Conservation (phyloP, 2,797 vertebrate genomes). For the Rhadinocentrus ornatus region DNA sequence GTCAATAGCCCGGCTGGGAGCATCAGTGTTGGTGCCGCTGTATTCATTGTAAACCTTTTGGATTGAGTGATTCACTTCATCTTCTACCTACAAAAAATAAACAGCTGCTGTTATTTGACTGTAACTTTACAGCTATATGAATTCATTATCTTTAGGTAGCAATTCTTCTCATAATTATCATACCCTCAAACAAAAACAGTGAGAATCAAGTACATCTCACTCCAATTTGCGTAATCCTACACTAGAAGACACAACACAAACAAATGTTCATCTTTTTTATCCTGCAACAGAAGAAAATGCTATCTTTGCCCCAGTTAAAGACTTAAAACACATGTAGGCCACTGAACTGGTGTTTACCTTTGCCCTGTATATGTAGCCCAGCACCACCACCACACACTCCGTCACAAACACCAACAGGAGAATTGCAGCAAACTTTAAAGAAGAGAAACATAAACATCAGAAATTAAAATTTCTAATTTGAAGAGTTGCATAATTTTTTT, state of each 20-base stretch:
- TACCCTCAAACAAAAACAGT: background rate
- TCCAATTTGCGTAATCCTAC: background rate
- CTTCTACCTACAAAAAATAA: constrained; percentile 87
- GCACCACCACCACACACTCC: constrained; percentile 95
- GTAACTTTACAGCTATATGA: background rate
- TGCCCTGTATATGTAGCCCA: constrained; percentile 97
- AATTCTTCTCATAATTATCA: background rate
- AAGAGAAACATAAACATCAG: constrained; percentile 25
- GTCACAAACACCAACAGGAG: constrained; percentile 96
- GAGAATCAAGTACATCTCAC: background rate
- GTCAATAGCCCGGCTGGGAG: constrained; percentile 96
- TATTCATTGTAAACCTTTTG: constrained; percentile 94
- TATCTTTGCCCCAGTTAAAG: background rate
- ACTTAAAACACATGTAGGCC: background rate
- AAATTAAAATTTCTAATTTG: background rate
- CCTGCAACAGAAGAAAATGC: background rate
- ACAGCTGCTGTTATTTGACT: constrained; percentile 7
- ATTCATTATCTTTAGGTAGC: background rate
- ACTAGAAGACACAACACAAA: background rate
- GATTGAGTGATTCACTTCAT: constrained; percentile 94
- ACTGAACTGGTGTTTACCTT: constrained; percentile 84
- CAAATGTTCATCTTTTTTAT: background rate
- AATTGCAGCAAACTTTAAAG: constrained; percentile 94
- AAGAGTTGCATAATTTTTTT: no score
- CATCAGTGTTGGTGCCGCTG: constrained; percentile 93